These are phyloP conservation scores for Pomacea maculata DNA, from an alignment of 1,140 invertebrate genomes.

Conservation along the genomic window DNA sequence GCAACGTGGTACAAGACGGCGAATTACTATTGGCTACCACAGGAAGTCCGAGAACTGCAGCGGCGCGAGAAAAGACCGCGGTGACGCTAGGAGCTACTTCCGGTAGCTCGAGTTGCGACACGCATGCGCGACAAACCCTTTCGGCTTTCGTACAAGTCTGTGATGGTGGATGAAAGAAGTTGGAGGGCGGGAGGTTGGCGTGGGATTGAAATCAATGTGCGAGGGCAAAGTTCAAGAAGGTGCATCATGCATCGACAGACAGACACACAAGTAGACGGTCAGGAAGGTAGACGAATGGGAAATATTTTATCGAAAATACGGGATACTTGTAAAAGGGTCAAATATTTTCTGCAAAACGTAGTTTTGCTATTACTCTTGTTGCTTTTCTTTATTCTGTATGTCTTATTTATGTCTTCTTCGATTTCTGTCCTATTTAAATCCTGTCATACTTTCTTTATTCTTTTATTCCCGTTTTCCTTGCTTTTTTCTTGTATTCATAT, in stretches of 20 bases:
- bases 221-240: too few species aligned
- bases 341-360: background rate
- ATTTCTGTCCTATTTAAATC: conserved; percentile 1
- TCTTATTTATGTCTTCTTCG: background rate
- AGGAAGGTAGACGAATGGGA: background rate
- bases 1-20: too few species aligned
- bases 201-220: too few species aligned
- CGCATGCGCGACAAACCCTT: too few species aligned
- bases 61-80: too few species aligned
- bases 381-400: background rate
- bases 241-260: background rate
- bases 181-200: too few species aligned
- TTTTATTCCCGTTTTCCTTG: background rate
- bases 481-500: background rate
- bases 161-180: too few species aligned
- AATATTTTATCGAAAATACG: background rate
- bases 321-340: background rate
- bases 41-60: too few species aligned
- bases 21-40: too few species aligned
- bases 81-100: too few species aligned
- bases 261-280: background rate
- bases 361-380: background rate
- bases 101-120: too few species aligned
- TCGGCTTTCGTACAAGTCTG: too few species aligned
- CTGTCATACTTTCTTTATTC: background rate